Percentiles rank a stretch among this genome's conserved stretches.
Conservation (phyloP, 2,113 vertebrate genomes). For the rat (Rattus norvegicus) region DNA sequence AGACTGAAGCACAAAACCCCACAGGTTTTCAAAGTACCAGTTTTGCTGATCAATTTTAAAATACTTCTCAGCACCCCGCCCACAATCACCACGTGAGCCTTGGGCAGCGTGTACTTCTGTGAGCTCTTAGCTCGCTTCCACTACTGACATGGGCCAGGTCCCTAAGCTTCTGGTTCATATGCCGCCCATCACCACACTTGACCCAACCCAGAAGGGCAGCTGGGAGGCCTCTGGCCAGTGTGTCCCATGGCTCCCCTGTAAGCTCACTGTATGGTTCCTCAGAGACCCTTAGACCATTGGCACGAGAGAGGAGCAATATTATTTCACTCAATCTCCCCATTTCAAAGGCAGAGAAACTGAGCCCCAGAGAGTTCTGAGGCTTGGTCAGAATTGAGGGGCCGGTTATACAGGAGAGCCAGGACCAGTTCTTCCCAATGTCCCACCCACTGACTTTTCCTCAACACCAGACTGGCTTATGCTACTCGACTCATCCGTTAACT, state of each 20-base stretch:
- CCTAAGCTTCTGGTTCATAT: background rate
- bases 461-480: background rate
- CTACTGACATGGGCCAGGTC: background rate
- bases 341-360: slow-evolving; percentile 60
- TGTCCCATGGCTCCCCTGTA: background rate
- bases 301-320: slow-evolving; percentile 29
- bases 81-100: background rate
- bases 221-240: background rate
- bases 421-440: background rate
- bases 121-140: background rate
- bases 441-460: background rate
- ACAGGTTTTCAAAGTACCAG: background rate
- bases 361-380: too few relatives aligned
- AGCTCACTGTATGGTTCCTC: background rate
- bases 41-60: background rate
- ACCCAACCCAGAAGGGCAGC: background rate
- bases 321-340: slow-evolving; percentile 62
- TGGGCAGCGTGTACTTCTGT: background rate
- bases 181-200: background rate
- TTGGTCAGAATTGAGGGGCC: background rate
- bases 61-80: background rate
- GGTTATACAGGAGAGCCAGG: background rate
- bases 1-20: background rate
- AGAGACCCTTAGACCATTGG: slow-evolving; percentile 41
- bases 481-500: background rate